Percentiles rank a stretch among this genome's conserved stretches.
Evolutionary conservation across 2,113 vertebrate species (phyloP).

Genomic region (Prietella phreatophila): DNA sequence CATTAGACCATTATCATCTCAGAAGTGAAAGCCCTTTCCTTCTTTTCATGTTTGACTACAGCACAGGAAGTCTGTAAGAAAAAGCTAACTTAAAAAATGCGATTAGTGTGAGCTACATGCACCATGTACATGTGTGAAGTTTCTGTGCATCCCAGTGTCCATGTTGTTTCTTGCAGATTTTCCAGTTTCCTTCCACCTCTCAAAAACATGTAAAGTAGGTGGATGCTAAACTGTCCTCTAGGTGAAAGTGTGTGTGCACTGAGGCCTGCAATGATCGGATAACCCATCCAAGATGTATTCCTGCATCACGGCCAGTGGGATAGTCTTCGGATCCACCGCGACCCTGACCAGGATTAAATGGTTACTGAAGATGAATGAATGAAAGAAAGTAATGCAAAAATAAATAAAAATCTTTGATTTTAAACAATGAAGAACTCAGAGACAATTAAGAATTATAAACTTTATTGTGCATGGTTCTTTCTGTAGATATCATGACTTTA

Average conservation of each 20-base stretch:
- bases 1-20: background rate
- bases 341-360: background rate
- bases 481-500: conserved; percentile 83
- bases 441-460: conserved; percentile 86
- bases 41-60: background rate
- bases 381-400: background rate
- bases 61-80: background rate
- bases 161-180: no score
- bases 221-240: background rate
- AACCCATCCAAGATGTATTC: background rate
- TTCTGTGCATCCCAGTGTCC: background rate
- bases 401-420: background rate
- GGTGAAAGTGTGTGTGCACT: background rate
- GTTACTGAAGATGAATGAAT: background rate
- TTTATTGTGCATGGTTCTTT: conserved; percentile 96
- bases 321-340: background rate
- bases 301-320: background rate
- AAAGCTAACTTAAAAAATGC: background rate
- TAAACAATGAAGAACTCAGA: conserved; percentile 24
- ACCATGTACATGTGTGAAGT: background rate
- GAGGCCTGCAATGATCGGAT: background rate
- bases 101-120: background rate
- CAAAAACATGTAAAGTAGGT: background rate
- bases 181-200: background rate
- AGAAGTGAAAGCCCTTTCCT: background rate